Conservation (phyloP, 2,797 vertebrate genomes). For the Threskiornis aethiopicus region DNA sequence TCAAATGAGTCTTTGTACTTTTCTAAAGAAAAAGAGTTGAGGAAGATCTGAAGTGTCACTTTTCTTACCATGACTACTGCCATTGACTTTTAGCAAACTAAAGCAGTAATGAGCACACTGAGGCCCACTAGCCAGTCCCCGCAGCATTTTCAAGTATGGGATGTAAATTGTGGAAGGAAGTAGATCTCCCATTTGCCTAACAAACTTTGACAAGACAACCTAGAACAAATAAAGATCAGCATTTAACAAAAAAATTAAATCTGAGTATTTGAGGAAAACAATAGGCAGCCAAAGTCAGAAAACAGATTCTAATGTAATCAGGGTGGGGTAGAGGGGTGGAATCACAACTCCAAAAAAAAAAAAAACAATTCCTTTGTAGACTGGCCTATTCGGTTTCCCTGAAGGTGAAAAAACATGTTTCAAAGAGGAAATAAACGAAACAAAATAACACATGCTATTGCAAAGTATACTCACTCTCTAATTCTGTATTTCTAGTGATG, state of each 20-base stretch:
- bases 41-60: not conserved
- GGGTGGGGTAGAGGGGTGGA: not conserved
- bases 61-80: slow-evolving; percentile 90
- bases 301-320: not conserved
- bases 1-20: not conserved
- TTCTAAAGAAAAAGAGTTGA: not conserved
- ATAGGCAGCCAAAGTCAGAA: not conserved
- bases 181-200: slow-evolving; percentile 98
- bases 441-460: not conserved
- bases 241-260: not conserved
- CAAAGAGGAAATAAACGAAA: not conserved
- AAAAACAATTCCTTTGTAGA: not conserved
- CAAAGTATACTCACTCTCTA: not conserved
- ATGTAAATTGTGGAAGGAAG: slow-evolving; percentile 95
- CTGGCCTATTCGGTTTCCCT: not conserved
- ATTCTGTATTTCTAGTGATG: not conserved
- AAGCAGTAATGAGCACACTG: slow-evolving; percentile 98
- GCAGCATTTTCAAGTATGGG: slow-evolving; percentile 94
- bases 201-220: slow-evolving; percentile 98
- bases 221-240: slow-evolving; percentile 67
- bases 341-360: not conserved
- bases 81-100: slow-evolving; percentile 94
- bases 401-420: not conserved
- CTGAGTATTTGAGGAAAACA: slow-evolving; percentile 14
- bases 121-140: slow-evolving; percentile 90